Conservation (phyloP, 1,140 invertebrate genomes). For the Drosophila subobscura region DNA sequence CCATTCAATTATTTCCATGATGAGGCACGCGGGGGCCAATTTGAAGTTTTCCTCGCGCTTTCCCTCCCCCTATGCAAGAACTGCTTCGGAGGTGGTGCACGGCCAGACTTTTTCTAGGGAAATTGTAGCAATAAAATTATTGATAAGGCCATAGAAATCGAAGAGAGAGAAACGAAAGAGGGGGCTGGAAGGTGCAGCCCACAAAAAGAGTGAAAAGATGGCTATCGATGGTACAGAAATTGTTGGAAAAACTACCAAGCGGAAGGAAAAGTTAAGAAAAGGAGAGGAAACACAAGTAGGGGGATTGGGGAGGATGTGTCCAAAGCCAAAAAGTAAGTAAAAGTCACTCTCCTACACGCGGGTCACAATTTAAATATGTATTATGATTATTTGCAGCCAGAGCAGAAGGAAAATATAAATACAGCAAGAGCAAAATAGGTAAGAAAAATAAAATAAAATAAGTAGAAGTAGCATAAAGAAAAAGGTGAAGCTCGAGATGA, state of each 20-base stretch:
- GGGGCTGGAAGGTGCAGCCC: slow-evolving; percentile 45
- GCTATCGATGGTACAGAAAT: slow-evolving; percentile 54
- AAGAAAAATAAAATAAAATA: slow-evolving; percentile 27
- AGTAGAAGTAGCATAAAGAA: slow-evolving; percentile 28
- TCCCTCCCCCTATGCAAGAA: too few relatives aligned
- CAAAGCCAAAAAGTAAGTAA: slow-evolving; percentile 15
- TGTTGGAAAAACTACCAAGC: not conserved
- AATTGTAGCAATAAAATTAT: slow-evolving; percentile 56
- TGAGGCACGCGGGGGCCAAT: slow-evolving; percentile 39
- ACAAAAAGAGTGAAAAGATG: slow-evolving; percentile 47
- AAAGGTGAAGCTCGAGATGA: slow-evolving; percentile 21
- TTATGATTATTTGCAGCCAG: slow-evolving; percentile 75
- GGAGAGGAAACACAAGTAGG: not conserved
- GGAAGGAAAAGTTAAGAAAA: too few relatives aligned
- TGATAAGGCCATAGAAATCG: slow-evolving; percentile 24
- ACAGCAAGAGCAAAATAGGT: slow-evolving; percentile 5
- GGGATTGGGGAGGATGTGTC: not conserved
- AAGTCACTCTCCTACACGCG: slow-evolving; percentile 19
- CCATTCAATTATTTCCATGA: slow-evolving; percentile 65
- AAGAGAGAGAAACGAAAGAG: not conserved
- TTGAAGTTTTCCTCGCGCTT: slow-evolving; percentile 19
- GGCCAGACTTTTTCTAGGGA: slow-evolving; percentile 9
- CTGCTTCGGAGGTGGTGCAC: not conserved
- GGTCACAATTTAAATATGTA: slow-evolving; percentile 75
- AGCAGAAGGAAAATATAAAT: slow-evolving; percentile 29